Percentiles rank a stretch among this genome's conserved stretches.
Evolutionary conservation across 2,888 invertebrate genomes (phyloP).

Genomic region (Asteroscopus sphinx): DNA sequence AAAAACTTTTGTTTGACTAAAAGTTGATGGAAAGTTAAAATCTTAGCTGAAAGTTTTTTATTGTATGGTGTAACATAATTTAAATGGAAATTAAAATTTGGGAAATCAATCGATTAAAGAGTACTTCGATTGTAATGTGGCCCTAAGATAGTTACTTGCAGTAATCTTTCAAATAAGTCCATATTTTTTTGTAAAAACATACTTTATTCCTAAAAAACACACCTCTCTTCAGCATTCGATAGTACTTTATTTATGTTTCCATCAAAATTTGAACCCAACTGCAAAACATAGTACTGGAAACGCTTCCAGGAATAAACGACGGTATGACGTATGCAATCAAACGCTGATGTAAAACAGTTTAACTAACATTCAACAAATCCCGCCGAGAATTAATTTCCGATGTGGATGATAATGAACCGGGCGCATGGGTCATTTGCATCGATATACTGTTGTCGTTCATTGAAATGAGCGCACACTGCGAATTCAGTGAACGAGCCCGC

Average conservation of each 20-base stretch:
- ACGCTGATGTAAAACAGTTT: constrained; percentile 68
- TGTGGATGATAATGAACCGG: constrained; percentile 78
- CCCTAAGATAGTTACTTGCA: constrained; percentile 7
- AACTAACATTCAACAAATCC: constrained; percentile 66
- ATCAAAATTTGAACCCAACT: too few relatives aligned
- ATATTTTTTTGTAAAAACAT: too few relatives aligned
- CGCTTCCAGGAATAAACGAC: not conserved
- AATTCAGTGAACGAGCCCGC: constrained; percentile 68
- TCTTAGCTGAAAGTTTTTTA: too few relatives aligned
- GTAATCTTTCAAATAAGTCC: not conserved
- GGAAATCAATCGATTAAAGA: too few relatives aligned
- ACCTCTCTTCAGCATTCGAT: too few relatives aligned
- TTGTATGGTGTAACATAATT: too few relatives aligned
- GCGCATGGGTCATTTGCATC: constrained; percentile 73
- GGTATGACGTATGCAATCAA: constrained; percentile 58
- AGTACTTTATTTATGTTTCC: not conserved
- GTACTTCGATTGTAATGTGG: not conserved
- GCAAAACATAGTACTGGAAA: constrained; percentile 7
- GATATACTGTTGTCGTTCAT: constrained; percentile 75
- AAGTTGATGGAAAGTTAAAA: too few relatives aligned
- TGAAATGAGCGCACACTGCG: constrained; percentile 71
- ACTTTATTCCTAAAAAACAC: not conserved
- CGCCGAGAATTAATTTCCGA: constrained; percentile 81
- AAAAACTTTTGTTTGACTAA: too few relatives aligned
- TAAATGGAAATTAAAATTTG: too few relatives aligned